A percentile compares a stretch with the other conserved stretches of the same genome.
phyloP scores from a whole-genome alignment of 2,888 invertebrate genomes.

The Zygogramma bicolorata region DNA sequence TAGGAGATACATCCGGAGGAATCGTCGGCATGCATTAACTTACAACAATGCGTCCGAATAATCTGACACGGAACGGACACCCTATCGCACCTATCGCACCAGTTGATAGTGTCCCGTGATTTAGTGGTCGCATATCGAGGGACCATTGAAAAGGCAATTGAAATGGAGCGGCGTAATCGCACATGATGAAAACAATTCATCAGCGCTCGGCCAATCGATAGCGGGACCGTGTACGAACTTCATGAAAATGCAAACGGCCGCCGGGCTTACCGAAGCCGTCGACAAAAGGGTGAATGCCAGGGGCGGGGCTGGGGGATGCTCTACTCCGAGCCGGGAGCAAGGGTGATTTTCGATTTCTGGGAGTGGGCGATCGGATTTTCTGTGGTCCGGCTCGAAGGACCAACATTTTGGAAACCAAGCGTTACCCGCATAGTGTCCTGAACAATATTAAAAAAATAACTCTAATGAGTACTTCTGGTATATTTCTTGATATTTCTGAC shows the following conservation, averaged over 20 bases:
- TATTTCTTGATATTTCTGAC: too few species aligned
- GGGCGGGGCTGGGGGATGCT: conserved; percentile 14
- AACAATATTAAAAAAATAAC: too few species aligned
- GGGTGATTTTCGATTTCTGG: neutral
- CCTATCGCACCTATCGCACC: conserved; percentile 61
- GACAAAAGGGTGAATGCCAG: conserved; percentile 42
- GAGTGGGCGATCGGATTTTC: neutral
- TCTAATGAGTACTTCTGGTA: too few species aligned
- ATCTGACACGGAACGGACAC: conserved; percentile 58
- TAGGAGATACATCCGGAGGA: conserved; percentile 43
- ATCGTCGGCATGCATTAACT: conserved; percentile 46
- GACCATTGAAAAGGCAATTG: conserved; percentile 68
- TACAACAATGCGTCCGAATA: conserved; percentile 53
- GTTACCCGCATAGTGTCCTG: neutral
- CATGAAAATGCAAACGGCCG: conserved; percentile 62
- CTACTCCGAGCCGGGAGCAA: neutral
- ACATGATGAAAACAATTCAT: conserved; percentile 69
- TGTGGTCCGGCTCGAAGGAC: neutral
- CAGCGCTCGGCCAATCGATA: conserved; percentile 63
- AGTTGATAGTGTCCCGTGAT: conserved; percentile 66
- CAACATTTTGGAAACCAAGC: neutral
- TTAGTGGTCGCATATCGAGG: conserved; percentile 65
- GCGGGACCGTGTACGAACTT: conserved; percentile 52
- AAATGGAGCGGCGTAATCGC: conserved; percentile 67
- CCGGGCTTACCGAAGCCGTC: conserved; percentile 43